phyloP scores from a whole-genome alignment of 35 echinoderm and acorn worm genomes.

The Hemicentrotus pulcherrimus region DNA sequence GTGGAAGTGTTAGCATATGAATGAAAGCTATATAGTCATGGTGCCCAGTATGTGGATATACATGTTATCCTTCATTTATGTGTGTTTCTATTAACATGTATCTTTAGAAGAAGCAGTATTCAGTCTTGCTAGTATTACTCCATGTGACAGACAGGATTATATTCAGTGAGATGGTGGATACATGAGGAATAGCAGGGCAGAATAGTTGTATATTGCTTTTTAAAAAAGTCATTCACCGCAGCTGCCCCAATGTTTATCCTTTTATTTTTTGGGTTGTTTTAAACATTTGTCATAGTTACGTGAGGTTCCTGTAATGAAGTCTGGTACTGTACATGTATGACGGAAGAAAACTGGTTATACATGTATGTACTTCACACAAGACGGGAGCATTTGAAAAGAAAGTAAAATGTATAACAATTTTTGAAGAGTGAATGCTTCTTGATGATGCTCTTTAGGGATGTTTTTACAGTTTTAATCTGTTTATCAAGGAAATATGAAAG shows the following conservation, averaged over 20 bases:
- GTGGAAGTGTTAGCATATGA: neutral
- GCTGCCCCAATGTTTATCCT: neutral
- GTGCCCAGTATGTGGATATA: neutral
- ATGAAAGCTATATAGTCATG: no score
- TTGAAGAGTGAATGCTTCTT: no score
- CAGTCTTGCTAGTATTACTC: neutral
- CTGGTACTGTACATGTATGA: no score
- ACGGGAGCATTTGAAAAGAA: no score
- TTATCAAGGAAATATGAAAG: no score
- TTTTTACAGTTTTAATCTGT: no score
- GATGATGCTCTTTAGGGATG: no score
- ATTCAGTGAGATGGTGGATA: neutral
- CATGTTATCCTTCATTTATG: neutral
- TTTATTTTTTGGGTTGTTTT: neutral
- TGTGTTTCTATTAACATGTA: neutral
- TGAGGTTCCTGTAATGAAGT: neutral
- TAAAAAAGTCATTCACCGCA: neutral
- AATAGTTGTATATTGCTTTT: neutral
- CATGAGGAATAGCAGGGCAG: neutral
- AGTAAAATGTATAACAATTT: no score
- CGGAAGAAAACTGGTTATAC: no score
- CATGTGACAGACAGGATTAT: neutral
- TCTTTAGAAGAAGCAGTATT: neutral
- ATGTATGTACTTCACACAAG: no score
- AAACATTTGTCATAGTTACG: neutral